These are phyloP conservation scores for Hypothenemus hampei DNA, from an alignment of 1,140 invertebrate genomes.

Conservation along the genomic window DNA sequence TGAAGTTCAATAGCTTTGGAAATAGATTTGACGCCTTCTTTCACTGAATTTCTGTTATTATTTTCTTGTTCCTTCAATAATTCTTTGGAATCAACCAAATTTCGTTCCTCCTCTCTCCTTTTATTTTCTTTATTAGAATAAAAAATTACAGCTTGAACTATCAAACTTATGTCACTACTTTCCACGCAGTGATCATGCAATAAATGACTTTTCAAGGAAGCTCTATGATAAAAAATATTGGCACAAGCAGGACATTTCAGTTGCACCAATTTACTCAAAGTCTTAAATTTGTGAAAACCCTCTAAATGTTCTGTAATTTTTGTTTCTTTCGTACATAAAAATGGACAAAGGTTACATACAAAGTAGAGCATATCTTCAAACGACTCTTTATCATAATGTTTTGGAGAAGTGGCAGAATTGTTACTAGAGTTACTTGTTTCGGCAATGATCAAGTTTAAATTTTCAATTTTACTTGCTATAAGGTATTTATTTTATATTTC, in stretches of 20 bases:
- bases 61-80: too few species aligned
- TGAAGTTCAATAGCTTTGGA: too few species aligned
- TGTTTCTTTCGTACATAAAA: slow-evolving; percentile 40
- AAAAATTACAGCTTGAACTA: slow-evolving; percentile 32
- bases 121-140: slow-evolving; percentile 36
- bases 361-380: slow-evolving; percentile 39
- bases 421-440: slow-evolving; percentile 15
- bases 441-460: slow-evolving; percentile 15
- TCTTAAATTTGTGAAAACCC: slow-evolving; percentile 38
- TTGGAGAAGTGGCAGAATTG: slow-evolving; percentile 6
- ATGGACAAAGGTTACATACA: slow-evolving; percentile 41
- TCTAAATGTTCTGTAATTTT: slow-evolving; percentile 41
- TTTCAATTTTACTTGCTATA: too few species aligned
- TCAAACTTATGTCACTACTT: slow-evolving; percentile 39
- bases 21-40: too few species aligned
- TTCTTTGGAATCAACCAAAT: too few species aligned
- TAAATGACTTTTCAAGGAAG: slow-evolving; percentile 48
- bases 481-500: too few species aligned
- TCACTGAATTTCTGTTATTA: too few species aligned
- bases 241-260: slow-evolving; percentile 46
- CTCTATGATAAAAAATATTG: slow-evolving; percentile 47
- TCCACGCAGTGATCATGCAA: slow-evolving; percentile 47
- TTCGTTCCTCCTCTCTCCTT: slow-evolving; percentile 19
- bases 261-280: slow-evolving; percentile 30
- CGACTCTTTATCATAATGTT: slow-evolving; percentile 29